Evolutionary conservation across 2,888 invertebrate genomes (phyloP).

Genomic region (Ochropleura leucogaster): DNA sequence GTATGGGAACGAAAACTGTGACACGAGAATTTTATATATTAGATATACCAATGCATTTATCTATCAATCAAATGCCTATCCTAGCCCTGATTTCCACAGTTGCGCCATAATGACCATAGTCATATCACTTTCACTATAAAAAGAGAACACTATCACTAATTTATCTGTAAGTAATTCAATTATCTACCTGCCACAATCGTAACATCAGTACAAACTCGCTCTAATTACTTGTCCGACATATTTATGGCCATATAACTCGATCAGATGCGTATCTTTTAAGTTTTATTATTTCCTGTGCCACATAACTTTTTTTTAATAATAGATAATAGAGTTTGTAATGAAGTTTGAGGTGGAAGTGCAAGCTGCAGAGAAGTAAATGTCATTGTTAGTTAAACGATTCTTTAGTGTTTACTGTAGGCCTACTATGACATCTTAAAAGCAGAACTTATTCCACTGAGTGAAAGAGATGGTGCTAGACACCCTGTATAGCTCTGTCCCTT

Average conservation of each 20-base stretch:
- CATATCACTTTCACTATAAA: slow-evolving; percentile 7
- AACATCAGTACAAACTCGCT: slow-evolving; percentile 60
- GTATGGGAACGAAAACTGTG: too few relatives aligned
- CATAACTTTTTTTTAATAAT: slow-evolving; percentile 56
- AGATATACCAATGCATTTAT: slow-evolving; percentile 4
- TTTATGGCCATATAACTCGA: slow-evolving; percentile 64
- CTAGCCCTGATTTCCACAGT: slow-evolving; percentile 12
- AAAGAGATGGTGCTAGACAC: too few relatives aligned
- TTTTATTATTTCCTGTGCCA: slow-evolving; percentile 74
- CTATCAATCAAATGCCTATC: slow-evolving; percentile 18
- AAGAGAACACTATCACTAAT: slow-evolving; percentile 30
- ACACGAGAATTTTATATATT: too few relatives aligned
- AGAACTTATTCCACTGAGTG: too few relatives aligned
- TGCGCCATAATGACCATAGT: slow-evolving; percentile 2
- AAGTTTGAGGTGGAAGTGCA: slow-evolving; percentile 29
- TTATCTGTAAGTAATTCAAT: slow-evolving; percentile 57
- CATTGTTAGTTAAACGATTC: too few relatives aligned
- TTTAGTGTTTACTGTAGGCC: too few relatives aligned
- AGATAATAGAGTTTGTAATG: slow-evolving; percentile 55
- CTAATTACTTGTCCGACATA: slow-evolving; percentile 70
- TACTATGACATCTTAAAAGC: too few relatives aligned
- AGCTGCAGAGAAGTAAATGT: not conserved
- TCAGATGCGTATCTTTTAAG: slow-evolving; percentile 70
- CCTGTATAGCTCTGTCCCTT: too few relatives aligned
- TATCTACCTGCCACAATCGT: slow-evolving; percentile 50